Base-by-base conservation (phyloP, 2,888 invertebrate species). In the Cosmopolites sordidus region DNA sequence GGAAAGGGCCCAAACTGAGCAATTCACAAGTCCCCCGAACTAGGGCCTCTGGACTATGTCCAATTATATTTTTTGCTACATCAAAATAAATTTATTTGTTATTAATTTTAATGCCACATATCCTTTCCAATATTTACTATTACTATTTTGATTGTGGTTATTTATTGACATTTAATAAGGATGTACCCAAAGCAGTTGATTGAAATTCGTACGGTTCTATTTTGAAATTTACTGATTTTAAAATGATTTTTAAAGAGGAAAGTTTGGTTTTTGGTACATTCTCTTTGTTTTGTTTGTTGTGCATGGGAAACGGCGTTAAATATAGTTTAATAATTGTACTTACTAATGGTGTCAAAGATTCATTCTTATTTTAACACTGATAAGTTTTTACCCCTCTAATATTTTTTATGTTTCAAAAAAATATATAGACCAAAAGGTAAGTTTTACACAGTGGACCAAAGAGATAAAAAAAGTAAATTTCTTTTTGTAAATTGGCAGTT, bases 121-220 rank as follows among this genome's bases (percentile, higher is more conserved):
- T 69, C 67, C 64, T 67, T 68, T 66, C 66, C 66, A 11, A 67
- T 64, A 61, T 61, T 51, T 27, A 47, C 37, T 55, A 38, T 55
- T 43, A 50, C 43, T 48, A 46, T 15, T 43, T 17, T 39, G 30
- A 41, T 33, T 51, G 43, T 17, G 18, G 43, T 54, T 47, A 44
- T 55, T 43, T 33, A 33, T 33, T 33, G 33, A 12, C 12, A 6
- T 33, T 11, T 33, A 33, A 33, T 8, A 8, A 33, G 33, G n/a
- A n/a, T 33, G 33, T 33, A 33, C n/a, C 33, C 33, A n/a, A 33
- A 33, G n/a, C 33, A n/a, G 22, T 22, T 8, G 22, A n/a, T n/a
- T n/a, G n/a, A n/a, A n/a, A n/a, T n/a, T n/a, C n/a, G n/a, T n/a
- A n/a, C n/a, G n/a, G n/a, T n/a, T n/a, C n/a, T n/a, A n/a, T n/a